phyloP scores from a whole-genome alignment of 2,113 vertebrate genomes.

The Lampris incognitus region DNA sequence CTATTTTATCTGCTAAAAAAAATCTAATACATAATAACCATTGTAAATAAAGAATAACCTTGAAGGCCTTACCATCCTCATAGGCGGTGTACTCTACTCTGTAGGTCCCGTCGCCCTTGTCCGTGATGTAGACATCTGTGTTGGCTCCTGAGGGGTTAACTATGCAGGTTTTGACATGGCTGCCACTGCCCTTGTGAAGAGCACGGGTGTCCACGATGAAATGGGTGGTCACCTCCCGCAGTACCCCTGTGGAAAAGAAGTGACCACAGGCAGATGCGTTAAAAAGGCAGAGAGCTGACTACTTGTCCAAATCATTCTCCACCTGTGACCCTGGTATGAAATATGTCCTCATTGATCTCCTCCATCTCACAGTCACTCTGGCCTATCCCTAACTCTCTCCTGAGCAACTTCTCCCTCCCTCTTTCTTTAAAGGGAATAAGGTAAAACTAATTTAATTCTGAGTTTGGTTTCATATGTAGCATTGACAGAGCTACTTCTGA shows the following conservation, averaged over 20 bases:
- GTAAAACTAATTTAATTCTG: not conserved
- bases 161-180: conserved; percentile 83
- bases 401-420: not conserved
- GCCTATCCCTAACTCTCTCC: not conserved
- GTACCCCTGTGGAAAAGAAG: conserved; percentile 81
- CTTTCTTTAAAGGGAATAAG: not conserved
- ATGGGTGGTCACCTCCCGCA: conserved; percentile 91
- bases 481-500: not conserved
- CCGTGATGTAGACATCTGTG: conserved; percentile 87
- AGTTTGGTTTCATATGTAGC: conserved; percentile 2
- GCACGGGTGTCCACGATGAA: conserved; percentile 88
- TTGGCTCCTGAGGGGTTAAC: conserved; percentile 87
- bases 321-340: not conserved
- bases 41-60: not conserved
- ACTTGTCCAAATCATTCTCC: too few species aligned
- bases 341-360: not conserved
- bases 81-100: conserved; percentile 90
- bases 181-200: conserved; percentile 81
- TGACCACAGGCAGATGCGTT: not conserved
- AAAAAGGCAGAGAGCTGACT: not conserved
- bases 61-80: conserved; percentile 86
- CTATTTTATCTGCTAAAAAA: too few species aligned
- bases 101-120: conserved; percentile 91
- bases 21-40: too few species aligned
- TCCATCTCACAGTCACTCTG: not conserved